These are phyloP conservation scores for Urocyon cinereoargenteus DNA, from an alignment of 2,797 vertebrate genomes.

Conservation along the genomic window DNA sequence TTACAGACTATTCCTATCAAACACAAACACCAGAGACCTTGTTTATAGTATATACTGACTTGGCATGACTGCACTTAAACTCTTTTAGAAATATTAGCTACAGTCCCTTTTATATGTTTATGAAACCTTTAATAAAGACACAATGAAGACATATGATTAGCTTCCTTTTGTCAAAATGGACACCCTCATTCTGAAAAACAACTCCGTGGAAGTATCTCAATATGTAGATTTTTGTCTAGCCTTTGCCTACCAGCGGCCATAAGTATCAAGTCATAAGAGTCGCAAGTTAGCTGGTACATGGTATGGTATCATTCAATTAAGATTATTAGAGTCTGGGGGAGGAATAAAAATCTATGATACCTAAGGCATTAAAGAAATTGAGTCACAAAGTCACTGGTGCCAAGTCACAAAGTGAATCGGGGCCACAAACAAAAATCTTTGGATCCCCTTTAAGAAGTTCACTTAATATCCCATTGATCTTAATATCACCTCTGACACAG, in stretches of 20 bases:
- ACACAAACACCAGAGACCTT: conserved; percentile 13
- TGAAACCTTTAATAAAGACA: conserved; percentile 31
- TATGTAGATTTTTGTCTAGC: neutral
- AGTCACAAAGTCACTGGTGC: neutral
- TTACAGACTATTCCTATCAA: conserved; percentile 51
- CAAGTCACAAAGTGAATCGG: neutral
- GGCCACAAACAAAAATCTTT: neutral
- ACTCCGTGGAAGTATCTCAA: neutral
- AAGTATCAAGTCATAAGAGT: neutral
- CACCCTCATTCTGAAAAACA: conserved; percentile 20
- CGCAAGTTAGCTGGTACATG: neutral
- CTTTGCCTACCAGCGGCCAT: neutral
- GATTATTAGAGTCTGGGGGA: neutral
- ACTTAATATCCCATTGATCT: neutral
- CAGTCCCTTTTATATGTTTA: neutral
- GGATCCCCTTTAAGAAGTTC: neutral
- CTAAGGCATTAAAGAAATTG: conserved; percentile 17
- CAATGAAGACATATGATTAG: neutral
- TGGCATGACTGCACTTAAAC: conserved; percentile 30
- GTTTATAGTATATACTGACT: neutral
- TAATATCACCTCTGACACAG: neutral
- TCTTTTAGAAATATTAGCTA: conserved; percentile 12
- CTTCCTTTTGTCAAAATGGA: conserved; percentile 21
- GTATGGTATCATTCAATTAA: neutral
- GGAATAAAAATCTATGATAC: conserved; percentile 15